Conservation (phyloP, 2,888 invertebrate species). For the Archaeoteleia sp. region DNA sequence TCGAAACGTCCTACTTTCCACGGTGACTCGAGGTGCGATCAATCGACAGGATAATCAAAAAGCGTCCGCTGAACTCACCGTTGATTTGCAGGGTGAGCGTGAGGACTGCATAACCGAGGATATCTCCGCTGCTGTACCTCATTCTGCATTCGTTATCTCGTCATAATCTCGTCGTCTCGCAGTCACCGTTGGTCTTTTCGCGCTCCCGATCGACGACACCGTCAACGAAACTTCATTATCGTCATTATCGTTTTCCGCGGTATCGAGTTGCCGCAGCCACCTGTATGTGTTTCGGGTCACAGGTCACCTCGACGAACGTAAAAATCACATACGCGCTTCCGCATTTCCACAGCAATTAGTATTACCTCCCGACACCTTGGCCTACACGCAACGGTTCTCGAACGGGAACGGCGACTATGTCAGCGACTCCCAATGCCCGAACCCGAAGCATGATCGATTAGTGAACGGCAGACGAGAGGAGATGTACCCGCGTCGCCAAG, state of each 20-base stretch:
- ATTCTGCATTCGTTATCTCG: constrained; percentile 75
- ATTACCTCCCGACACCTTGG: constrained; percentile 25
- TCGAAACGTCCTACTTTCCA: constrained; percentile 49
- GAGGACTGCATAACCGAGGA: constrained; percentile 72
- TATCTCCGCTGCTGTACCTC: constrained; percentile 71
- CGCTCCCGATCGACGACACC: constrained; percentile 27
- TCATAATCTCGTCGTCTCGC: constrained; percentile 60
- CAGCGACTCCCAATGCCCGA: constrained; percentile 48
- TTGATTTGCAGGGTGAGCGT: constrained; percentile 69
- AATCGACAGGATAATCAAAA: constrained; percentile 13
- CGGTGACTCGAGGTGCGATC: constrained; percentile 13
- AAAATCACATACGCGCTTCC: constrained; percentile 31
- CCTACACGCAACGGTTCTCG: constrained; percentile 32
- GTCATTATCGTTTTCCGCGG: constrained; percentile 27
- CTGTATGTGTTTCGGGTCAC: constrained; percentile 29
- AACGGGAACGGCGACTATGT: constrained; percentile 47
- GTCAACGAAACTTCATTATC: constrained; percentile 38
- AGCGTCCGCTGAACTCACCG: constrained; percentile 62
- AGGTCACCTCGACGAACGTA: constrained; percentile 19
- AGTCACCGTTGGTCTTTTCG: constrained; percentile 27
- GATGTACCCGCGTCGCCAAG: constrained; percentile 33
- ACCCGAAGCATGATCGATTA: constrained; percentile 53
- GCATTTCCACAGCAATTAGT: constrained; percentile 31
- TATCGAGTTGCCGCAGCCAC: constrained; percentile 14
- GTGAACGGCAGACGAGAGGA: constrained; percentile 49